phyloP scores from a whole-genome alignment of 2,888 invertebrate genomes.

The Strigamia transsilvanica region DNA sequence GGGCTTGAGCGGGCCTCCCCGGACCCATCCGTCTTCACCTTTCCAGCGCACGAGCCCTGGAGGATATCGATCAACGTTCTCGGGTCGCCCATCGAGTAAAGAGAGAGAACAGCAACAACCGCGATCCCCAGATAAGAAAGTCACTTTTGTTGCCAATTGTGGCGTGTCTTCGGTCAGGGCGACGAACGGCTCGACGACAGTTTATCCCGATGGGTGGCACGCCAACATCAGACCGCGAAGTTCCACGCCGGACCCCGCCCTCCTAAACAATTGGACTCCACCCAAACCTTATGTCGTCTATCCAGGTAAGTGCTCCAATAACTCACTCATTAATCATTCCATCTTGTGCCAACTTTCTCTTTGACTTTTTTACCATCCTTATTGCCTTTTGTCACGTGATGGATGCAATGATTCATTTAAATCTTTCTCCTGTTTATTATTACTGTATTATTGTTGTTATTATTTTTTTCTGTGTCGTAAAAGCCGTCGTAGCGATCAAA shows the following conservation, averaged over 20 bases:
- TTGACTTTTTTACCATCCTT: too few relatives aligned
- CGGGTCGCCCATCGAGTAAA: not conserved
- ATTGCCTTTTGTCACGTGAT: not conserved
- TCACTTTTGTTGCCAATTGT: slow-evolving; percentile 5
- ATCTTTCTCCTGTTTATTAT: not conserved
- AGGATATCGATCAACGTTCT: slow-evolving; percentile 5
- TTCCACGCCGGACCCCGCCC: slow-evolving; percentile 4
- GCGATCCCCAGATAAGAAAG: not conserved
- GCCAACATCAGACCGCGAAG: not conserved
- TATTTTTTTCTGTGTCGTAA: not conserved
- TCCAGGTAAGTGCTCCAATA: not conserved
- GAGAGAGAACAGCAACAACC: not conserved
- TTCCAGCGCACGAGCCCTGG: slow-evolving; percentile 4
- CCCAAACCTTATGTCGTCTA: not conserved
- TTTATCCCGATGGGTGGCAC: slow-evolving; percentile 28
- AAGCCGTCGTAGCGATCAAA: not conserved
- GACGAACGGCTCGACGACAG: not conserved
- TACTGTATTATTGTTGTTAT: too few relatives aligned
- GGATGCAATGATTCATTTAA: not conserved
- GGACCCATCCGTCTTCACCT: not conserved
- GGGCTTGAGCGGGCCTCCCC: not conserved
- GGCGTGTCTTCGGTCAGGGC: not conserved
- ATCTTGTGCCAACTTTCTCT: too few relatives aligned
- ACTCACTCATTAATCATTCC: too few relatives aligned
- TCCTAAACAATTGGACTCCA: not conserved